A percentile compares a stretch with the other conserved stretches of the same genome.
phyloP scores from a whole-genome alignment of 2,797 vertebrate species.

The Danio tinwini region DNA sequence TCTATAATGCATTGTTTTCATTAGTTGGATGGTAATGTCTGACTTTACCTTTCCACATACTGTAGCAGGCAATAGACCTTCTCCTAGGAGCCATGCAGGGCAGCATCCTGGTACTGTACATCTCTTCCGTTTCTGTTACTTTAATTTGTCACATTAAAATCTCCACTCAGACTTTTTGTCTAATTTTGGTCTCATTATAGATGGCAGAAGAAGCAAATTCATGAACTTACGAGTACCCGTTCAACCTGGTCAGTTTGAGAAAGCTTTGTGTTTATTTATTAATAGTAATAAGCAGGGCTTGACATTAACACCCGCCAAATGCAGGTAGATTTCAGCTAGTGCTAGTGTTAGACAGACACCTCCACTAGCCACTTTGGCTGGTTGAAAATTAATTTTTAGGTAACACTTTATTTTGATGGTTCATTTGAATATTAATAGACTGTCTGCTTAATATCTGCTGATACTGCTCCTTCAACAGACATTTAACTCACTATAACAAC shows the following conservation, averaged over 20 bases:
- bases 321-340: no score
- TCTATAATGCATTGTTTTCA: not conserved
- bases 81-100: rapidly evolving
- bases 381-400: no score
- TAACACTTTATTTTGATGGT: no score
- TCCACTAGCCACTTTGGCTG: no score
- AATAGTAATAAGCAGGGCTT: not conserved
- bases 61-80: not conserved
- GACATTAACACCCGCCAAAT: no score
- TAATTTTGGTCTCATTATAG: not conserved
- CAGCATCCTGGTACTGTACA: not conserved
- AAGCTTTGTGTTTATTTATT: not conserved
- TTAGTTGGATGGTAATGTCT: not conserved
- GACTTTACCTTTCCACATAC: not conserved
- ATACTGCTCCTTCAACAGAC: no score
- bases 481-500: no score
- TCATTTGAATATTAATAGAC: no score
- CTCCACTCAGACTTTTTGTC: not conserved
- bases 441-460: no score
- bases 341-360: no score
- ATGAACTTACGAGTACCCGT: not conserved
- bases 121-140: not conserved
- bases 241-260: no score
- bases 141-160: not conserved
- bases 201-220: rapidly evolving